Evolutionary conservation across 2,888 invertebrate genomes (phyloP), one percentile per base, ranked within the genome.

Genomic region (Zonitis immaculata): DNA sequence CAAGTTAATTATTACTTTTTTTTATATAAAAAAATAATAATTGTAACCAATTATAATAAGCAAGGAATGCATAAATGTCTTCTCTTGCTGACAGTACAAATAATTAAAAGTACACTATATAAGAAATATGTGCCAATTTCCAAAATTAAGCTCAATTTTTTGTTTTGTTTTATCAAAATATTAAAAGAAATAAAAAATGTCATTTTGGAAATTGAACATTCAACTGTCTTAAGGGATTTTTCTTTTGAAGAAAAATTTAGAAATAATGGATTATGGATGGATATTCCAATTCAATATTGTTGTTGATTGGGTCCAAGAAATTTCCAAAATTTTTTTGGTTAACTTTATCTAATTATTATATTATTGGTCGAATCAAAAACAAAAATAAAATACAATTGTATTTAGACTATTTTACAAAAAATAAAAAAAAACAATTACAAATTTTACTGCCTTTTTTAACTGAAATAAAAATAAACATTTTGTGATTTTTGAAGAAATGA

Each of bases 1-100:
- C n/a, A n/a, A n/a, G n/a, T n/a, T n/a, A 25, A 7, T 25, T 25
- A 7, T 25, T 25, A 5, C 25, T 25, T 12, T 14, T 32, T 32
- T 32, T 7, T 14, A 12, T 25, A 25, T 5, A 25, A 25, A 25
- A 25, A 25, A 25, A 28, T 28, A 12, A 49, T 49, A n/a, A n/a
- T n/a, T n/a, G n/a, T n/a, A n/a, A n/a, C n/a, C n/a, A n/a, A n/a
- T n/a, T n/a, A n/a, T n/a, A n/a, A n/a, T 44, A 55, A 57, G 62
- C 59, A 59, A 62, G 64, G 61, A 66, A 66, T 58, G 59, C 66
- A 66, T 64, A 62, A 65, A 65, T 62, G 48, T 57, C 65, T 69
- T 68, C 66, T 70, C 66, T 69, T 70, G 66, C 68, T 66, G 67
- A 70, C 69, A 70, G 71, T 70, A 70, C 71, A 71, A 71, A 69